Base-by-base conservation (phyloP, 2,797 vertebrate species). In the Mastacembelus armatus region DNA sequence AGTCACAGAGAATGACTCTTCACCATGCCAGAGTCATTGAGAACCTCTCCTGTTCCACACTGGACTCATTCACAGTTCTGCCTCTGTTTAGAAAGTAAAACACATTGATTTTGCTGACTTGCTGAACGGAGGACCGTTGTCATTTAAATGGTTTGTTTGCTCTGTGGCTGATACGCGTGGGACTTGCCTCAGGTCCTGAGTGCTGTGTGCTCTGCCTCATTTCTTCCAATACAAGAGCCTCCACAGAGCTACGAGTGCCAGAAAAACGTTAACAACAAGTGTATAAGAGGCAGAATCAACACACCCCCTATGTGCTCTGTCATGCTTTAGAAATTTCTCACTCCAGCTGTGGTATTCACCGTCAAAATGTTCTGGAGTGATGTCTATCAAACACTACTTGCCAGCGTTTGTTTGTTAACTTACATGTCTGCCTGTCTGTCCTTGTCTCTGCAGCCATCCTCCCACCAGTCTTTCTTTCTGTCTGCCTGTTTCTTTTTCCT, bases 101-200 rank as follows among this genome's bases (percentile, higher is more conserved):
- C 35, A 54, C 60, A 79, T 59, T 55, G 76, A 74, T 85, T 79
- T 58, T 58, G 66, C 67, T 50, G 80, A 84, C 80, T 81, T 79
- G 71, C 71, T 71, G 78, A 76, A 30, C 24, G 3, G 29, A 2
- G 15, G 40, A 10, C 42, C 77, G 57, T 76, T 69, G 80, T 80
- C 69, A 62, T 79, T 85, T 67, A 68, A 56, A 74, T 69, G 70
- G 59, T 83, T 75, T 84, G 81, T 89, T 88, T 82, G 71, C 77
- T 14, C 63, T 75, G 74, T 22, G 70, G 29, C 56, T 63, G 59
- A 60, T 75, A 54, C 40, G 26, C 60, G 27, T 43, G 65, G 76
- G 81, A 78, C 84, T 76, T 3, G 72, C 73, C 78, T 79, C 72
- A 5, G 78, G 80, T 79, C 58, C 51, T 52, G 4, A 50, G 40